These are phyloP conservation scores for Phenganax subtilis DNA, from an alignment of 92 coral and sea anemone species.

Conservation along the genomic window DNA sequence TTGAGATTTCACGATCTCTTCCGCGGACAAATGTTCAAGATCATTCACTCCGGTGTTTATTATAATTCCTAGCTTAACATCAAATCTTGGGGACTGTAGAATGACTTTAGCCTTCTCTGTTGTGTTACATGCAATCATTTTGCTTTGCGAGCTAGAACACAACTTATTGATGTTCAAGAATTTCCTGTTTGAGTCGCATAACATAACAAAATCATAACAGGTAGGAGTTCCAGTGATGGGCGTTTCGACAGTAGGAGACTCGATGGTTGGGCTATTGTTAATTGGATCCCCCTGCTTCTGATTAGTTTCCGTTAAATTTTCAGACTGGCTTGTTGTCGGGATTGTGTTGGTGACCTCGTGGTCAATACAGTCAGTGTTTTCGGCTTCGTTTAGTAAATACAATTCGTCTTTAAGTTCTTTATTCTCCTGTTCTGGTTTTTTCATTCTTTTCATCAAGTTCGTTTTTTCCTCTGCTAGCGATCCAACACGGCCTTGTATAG, in stretches of 20 bases:
- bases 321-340: neutral
- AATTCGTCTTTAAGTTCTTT: neutral
- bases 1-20: conserved; percentile 21
- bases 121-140: no score
- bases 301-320: neutral
- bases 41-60: conserved; percentile 44
- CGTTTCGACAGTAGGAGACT: neutral
- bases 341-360: no score
- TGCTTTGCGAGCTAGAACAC: conserved; percentile 6
- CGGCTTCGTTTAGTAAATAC: neutral
- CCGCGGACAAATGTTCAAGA: conserved; percentile 20
- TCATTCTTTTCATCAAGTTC: no score
- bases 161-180: neutral
- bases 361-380: no score
- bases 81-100: conserved; percentile 25
- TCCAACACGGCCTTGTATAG: no score
- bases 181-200: no score
- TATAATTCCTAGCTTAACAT: conserved; percentile 13
- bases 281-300: neutral
- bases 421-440: no score
- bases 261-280: neutral
- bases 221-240: neutral
- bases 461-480: no score
- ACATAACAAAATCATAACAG: conserved; percentile 29
- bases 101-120: conserved; percentile 34